Evolutionary conservation across 2,113 vertebrate species (phyloP).

Genomic region (pig (Sus scrofa)): T2T-Sscrofa CM000817.6:59321001-59321500

Average conservation of each 20-base stretch:
- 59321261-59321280: neutral
- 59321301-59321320: too few relatives aligned
- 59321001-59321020: neutral
- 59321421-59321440: too few relatives aligned
- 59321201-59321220: neutral
- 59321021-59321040: neutral
- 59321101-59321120: accelerated
- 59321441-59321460: too few relatives aligned
- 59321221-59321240: neutral
- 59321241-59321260: neutral
- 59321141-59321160: too few relatives aligned
- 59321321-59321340: too few relatives aligned
- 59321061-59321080: neutral
- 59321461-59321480: too few relatives aligned
- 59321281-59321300: too few relatives aligned
- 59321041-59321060: neutral
- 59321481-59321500: too few relatives aligned
- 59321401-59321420: too few relatives aligned
- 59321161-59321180: neutral
- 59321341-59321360: too few relatives aligned
- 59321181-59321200: neutral
- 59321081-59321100: neutral
- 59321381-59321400: too few relatives aligned
- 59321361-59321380: too few relatives aligned
- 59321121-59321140: neutral